Conservation (phyloP, 2,113 vertebrate genomes). For the Pipa parva region DNA sequence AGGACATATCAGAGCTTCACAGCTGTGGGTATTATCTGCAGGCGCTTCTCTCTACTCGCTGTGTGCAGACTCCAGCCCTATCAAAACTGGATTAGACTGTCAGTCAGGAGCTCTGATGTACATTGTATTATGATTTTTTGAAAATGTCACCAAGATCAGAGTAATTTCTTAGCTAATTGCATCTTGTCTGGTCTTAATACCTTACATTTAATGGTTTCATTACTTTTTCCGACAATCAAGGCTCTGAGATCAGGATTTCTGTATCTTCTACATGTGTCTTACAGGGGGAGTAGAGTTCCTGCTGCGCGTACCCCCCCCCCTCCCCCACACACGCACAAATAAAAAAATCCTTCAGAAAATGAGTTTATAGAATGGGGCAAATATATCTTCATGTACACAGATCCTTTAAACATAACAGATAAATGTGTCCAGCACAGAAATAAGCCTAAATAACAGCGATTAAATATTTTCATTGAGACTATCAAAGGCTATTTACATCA, state of each 20-base stretch:
- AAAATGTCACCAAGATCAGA: slow-evolving; percentile 99
- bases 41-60: slow-evolving; percentile 80
- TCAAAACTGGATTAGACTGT: slow-evolving; percentile 99
- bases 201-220: slow-evolving; percentile 94
- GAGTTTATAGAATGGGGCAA: neutral
- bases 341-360: neutral
- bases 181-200: slow-evolving; percentile 97
- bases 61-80: slow-evolving; percentile 84
- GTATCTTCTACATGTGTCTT: slow-evolving; percentile 50
- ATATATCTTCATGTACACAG: neutral
- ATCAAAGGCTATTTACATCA: too few species aligned
- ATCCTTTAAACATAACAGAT: too few species aligned
- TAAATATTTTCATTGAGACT: too few species aligned
- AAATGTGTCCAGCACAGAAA: too few species aligned
- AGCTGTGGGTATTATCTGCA: slow-evolving; percentile 98
- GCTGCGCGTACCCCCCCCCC: too few species aligned
- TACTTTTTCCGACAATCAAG: slow-evolving; percentile 87
- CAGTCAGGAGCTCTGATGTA: slow-evolving; percentile 84
- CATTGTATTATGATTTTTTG: slow-evolving; percentile 98
- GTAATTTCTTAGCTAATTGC: slow-evolving; percentile 99
- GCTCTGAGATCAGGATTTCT: slow-evolving; percentile 61
- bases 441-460: too few species aligned
- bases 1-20: slow-evolving; percentile 98
- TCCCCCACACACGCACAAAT: too few species aligned
- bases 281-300: neutral